phyloP scores from a whole-genome alignment of 2,113 vertebrate species.

The Megaceryle maxima region DNA sequence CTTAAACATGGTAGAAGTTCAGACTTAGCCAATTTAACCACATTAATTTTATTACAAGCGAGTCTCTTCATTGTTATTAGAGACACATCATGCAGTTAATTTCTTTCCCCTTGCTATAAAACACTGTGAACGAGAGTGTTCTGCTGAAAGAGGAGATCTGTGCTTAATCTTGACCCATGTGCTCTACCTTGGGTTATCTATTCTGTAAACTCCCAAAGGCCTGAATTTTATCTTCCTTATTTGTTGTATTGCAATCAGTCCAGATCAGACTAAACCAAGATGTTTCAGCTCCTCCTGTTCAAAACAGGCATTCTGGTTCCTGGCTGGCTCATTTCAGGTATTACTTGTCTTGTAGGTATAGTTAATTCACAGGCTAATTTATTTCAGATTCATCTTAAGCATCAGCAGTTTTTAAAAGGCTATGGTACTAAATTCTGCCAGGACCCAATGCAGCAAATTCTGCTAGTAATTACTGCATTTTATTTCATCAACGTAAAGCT shows the following conservation, averaged over 20 bases:
- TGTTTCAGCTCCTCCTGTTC: background rate
- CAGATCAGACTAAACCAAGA: background rate
- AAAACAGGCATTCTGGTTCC: background rate
- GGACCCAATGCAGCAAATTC: background rate
- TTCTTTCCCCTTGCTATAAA: background rate
- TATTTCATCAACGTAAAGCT: background rate
- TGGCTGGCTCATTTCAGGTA: background rate
- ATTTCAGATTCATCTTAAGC: background rate
- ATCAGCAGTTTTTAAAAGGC: background rate
- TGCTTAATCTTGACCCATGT: background rate
- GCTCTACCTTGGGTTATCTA: background rate
- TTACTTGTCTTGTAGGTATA: background rate
- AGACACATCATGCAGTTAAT: background rate
- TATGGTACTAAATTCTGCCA: background rate
- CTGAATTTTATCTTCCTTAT: background rate
- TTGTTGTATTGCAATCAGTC: background rate
- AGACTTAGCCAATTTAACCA: background rate
- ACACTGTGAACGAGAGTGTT: background rate
- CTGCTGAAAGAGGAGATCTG: background rate
- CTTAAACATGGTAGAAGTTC: background rate
- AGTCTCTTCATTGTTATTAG: background rate
- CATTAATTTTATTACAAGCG: background rate
- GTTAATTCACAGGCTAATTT: background rate
- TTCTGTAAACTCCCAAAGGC: background rate
- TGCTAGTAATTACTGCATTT: background rate